These are phyloP conservation scores for Aethina tumida DNA, from an alignment of 1,140 invertebrate genomes.

Conservation along the genomic window DNA sequence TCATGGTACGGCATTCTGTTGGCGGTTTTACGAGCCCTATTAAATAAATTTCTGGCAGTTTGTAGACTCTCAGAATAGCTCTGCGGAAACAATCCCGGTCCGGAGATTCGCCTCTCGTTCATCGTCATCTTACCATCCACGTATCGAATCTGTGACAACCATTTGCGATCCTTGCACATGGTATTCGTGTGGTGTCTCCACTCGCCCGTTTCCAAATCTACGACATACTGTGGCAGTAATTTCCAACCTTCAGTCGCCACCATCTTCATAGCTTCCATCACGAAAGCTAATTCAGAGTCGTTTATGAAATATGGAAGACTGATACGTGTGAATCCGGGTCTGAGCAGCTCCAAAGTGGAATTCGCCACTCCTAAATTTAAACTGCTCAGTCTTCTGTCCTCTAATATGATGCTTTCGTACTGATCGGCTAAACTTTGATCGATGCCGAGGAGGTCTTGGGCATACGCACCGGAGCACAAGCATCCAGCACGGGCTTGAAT, in stretches of 20 bases:
- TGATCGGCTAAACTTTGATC: conserved; percentile 60
- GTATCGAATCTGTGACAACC: conserved; percentile 70
- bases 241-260: conserved; percentile 85
- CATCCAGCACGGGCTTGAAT: conserved; percentile 82
- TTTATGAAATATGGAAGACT: conserved; percentile 80
- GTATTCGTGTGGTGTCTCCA: conserved; percentile 78
- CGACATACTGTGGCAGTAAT: conserved; percentile 74
- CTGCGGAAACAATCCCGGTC: conserved; percentile 56
- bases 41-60: conserved; percentile 68
- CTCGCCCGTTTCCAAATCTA: conserved; percentile 80
- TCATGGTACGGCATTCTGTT: conserved; percentile 63
- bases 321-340: conserved; percentile 79
- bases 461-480: conserved; percentile 74
- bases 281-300: conserved; percentile 68
- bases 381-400: conserved; percentile 55
- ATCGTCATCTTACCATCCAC: conserved; percentile 65
- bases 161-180: conserved; percentile 70
- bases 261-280: conserved; percentile 77
- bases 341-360: conserved; percentile 59
- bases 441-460: conserved; percentile 76
- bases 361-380: conserved; percentile 51
- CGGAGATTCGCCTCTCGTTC: conserved; percentile 56
- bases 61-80: conserved; percentile 66
- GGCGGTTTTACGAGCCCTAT: conserved; percentile 64
- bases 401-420: conserved; percentile 65